Percentiles rank a stretch among this genome's conserved stretches.
phyloP scores from a whole-genome alignment of 2,113 vertebrate species.

The Ctenodactylus gundi region DNA sequence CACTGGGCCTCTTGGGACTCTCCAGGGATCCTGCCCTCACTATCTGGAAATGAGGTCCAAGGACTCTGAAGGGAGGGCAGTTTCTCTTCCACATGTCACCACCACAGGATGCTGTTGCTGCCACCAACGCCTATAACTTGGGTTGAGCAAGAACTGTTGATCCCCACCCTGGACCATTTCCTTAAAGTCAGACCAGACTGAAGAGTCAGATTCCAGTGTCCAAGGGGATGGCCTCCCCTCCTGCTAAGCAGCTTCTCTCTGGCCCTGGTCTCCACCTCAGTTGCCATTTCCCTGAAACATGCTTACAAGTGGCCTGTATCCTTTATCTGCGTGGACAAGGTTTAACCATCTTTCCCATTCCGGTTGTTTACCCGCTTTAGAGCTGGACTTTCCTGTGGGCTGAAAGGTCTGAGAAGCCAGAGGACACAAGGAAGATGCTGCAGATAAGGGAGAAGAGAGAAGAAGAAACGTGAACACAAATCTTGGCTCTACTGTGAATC shows the following conservation, averaged over 20 bases:
- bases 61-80: background rate
- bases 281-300: background rate
- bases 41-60: background rate
- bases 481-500: background rate
- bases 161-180: constrained; percentile 62
- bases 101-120: constrained; percentile 1
- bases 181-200: constrained; percentile 3
- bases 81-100: constrained; percentile 59
- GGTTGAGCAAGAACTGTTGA: constrained; percentile 64
- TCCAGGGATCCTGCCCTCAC: background rate
- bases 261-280: background rate
- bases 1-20: background rate
- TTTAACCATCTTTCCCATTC: background rate
- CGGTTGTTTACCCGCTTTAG: background rate
- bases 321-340: background rate
- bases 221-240: background rate
- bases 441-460: constrained; percentile 2
- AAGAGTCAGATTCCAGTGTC: background rate
- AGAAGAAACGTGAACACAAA: background rate
- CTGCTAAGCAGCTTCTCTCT: background rate
- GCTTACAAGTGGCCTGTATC: background rate
- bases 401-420: background rate
- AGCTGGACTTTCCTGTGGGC: background rate
- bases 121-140: constrained; percentile 43
- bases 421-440: background rate